Percentiles rank a stretch among this genome's conserved stretches.
Evolutionary conservation across 2,113 vertebrate species (phyloP).

Genomic region (Apus apus): DNA sequence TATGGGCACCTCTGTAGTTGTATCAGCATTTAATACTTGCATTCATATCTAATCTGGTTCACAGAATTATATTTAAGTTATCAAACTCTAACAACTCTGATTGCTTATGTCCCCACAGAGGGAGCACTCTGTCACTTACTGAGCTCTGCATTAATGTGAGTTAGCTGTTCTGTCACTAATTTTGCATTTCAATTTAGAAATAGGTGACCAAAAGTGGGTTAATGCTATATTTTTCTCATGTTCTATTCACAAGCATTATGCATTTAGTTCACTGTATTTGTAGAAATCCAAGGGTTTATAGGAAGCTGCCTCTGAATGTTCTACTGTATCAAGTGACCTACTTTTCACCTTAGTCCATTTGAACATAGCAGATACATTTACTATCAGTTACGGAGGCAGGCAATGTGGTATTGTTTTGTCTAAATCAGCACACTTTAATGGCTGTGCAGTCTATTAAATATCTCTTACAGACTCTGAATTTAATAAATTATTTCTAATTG

Average conservation of each 20-base stretch:
- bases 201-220: background rate
- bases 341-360: constrained; percentile 19
- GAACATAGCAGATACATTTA: constrained; percentile 19
- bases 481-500: constrained; percentile 64
- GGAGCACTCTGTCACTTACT: background rate
- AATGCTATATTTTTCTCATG: background rate
- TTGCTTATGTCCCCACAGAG: background rate
- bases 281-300: background rate
- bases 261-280: background rate
- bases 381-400: constrained; percentile 1
- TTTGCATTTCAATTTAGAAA: background rate
- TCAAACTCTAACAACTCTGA: background rate
- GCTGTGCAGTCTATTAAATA: constrained; percentile 38
- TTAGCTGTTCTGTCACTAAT: background rate
- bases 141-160: background rate
- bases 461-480: constrained; percentile 55
- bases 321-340: background rate
- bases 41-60: background rate
- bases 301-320: background rate
- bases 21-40: background rate
- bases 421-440: constrained; percentile 53
- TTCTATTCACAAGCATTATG: background rate
- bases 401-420: background rate
- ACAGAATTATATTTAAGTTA: background rate
- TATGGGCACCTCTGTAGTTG: background rate